These are phyloP conservation scores for Cheilosia scutellata DNA, from an alignment of 2,888 invertebrate species.

Conservation along the genomic window DNA sequence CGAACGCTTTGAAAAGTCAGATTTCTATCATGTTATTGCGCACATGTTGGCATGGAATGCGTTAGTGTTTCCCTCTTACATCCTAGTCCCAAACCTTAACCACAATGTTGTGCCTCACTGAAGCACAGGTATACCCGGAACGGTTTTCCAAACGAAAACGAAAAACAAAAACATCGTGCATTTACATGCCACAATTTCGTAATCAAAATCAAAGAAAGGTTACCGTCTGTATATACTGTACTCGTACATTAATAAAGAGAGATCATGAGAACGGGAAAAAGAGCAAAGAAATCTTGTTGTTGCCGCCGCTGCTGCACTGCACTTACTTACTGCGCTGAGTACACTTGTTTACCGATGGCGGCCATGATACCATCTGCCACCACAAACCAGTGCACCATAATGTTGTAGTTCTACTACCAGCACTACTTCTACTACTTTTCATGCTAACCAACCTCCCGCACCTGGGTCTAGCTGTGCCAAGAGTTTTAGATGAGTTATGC, in stretches of 20 bases:
- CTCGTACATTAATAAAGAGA: conserved; percentile 53
- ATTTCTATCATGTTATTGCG: not conserved
- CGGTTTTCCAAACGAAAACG: not conserved
- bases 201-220: conserved; percentile 75
- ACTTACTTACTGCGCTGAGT: conserved; percentile 22
- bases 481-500: conserved; percentile 66
- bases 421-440: not conserved
- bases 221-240: conserved; percentile 41
- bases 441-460: conserved; percentile 31
- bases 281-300: conserved; percentile 26
- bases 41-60: conserved; percentile 4
- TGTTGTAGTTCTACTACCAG: conserved; percentile 17
- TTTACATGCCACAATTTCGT: conserved; percentile 73
- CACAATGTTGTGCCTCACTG: not conserved
- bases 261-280: conserved; percentile 60
- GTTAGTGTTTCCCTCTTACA: not conserved
- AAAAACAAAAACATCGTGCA: conserved; percentile 40
- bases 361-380: conserved; percentile 61
- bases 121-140: conserved; percentile 31
- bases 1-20: not conserved
- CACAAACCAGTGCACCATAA: conserved; percentile 22
- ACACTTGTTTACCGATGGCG: conserved; percentile 67
- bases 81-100: not conserved
- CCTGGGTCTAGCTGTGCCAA: conserved; percentile 13
- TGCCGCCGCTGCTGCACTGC: conserved; percentile 22